Percentiles rank a stretch among this genome's conserved stretches.
Evolutionary conservation across 2,113 vertebrate species (phyloP).

Genomic region (Hystrix brachyura): DNA sequence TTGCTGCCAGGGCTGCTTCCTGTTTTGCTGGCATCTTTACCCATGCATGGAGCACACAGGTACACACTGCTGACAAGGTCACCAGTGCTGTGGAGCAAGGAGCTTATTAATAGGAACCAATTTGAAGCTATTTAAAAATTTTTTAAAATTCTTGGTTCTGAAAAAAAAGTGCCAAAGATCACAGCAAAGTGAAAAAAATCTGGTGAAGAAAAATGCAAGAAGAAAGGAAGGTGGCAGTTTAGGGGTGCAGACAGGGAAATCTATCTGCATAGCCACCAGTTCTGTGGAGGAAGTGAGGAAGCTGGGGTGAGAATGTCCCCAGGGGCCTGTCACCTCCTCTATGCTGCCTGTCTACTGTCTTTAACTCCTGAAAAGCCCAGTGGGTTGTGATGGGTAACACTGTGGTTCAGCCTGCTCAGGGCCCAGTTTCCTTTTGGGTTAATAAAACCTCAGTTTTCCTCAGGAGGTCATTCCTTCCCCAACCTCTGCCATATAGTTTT

Average conservation of each 20-base stretch:
- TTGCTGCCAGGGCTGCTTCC: background rate
- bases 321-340: background rate
- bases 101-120: background rate
- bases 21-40: background rate
- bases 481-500: background rate
- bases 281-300: background rate
- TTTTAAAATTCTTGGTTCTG: background rate
- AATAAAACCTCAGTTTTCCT: background rate
- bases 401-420: background rate
- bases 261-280: background rate
- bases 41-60: too few relatives aligned
- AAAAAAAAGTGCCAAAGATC: background rate
- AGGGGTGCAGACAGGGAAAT: background rate
- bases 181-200: background rate
- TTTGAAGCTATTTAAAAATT: background rate
- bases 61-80: background rate
- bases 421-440: background rate
- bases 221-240: too few relatives aligned
- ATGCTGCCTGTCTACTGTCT: background rate
- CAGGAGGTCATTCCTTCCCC: background rate
- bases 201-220: background rate
- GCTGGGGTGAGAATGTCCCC: background rate
- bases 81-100: background rate
- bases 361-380: background rate
- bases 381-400: background rate